Evolutionary conservation across 2,888 invertebrate species (phyloP).

Genomic region (Euzophera pinguis): DNA sequence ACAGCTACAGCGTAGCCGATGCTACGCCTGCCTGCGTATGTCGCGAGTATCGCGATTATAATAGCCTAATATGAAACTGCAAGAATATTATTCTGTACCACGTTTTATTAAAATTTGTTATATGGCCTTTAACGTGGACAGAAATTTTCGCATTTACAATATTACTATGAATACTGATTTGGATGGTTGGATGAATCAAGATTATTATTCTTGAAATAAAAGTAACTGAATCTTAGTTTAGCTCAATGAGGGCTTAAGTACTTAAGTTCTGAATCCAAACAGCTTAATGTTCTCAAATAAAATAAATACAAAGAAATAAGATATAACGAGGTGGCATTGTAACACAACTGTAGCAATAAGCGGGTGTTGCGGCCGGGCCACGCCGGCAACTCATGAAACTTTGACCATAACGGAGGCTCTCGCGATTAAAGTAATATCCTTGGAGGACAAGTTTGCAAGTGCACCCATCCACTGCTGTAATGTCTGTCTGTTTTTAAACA

Average conservation of each 20-base stretch:
- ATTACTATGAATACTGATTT: too few species aligned
- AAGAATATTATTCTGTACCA: too few species aligned
- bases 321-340: slow-evolving; percentile 32
- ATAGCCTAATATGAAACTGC: too few species aligned
- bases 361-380: slow-evolving; percentile 34
- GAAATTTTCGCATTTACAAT: too few species aligned
- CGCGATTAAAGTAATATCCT: slow-evolving; percentile 61
- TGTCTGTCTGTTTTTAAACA: slow-evolving; percentile 43
- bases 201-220: too few species aligned
- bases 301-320: slow-evolving; percentile 38
- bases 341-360: slow-evolving; percentile 45
- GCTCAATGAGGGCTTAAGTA: background rate
- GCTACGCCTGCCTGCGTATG: too few species aligned
- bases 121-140: too few species aligned
- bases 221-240: background rate
- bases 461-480: slow-evolving; percentile 35
- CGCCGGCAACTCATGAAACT: slow-evolving; percentile 35
- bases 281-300: slow-evolving; percentile 22
- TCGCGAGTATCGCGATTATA: too few species aligned
- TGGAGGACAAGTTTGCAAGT: slow-evolving; percentile 41
- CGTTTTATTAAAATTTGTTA: too few species aligned
- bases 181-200: too few species aligned
- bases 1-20: too few species aligned
- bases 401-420: slow-evolving; percentile 57
- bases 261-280: background rate